Conservation (phyloP, 2,888 invertebrate species). For the Tinea semifulvella region DNA sequence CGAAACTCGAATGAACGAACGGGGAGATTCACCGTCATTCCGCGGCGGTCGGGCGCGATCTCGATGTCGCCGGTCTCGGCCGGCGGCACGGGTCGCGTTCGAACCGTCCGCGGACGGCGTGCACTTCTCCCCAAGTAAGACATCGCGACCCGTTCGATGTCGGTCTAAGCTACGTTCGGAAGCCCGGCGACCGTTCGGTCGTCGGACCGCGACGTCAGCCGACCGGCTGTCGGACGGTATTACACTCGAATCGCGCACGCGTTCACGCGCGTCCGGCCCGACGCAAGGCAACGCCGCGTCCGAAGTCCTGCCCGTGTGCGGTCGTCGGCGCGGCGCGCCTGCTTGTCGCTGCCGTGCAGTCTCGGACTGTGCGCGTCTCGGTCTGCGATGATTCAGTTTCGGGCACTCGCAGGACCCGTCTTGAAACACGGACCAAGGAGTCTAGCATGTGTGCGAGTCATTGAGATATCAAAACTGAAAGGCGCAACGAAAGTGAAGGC, state of each 20-base stretch:
- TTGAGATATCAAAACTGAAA: conserved; percentile 66
- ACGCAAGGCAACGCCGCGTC: conserved; percentile 29
- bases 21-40: conserved; percentile 43
- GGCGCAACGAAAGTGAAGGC: conserved; percentile 74
- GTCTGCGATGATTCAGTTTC: conserved; percentile 40
- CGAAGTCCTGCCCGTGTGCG: conserved; percentile 32
- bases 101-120: conserved; percentile 30
- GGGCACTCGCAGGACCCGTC: conserved; percentile 72
- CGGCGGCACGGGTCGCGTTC: conserved; percentile 27
- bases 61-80: conserved; percentile 19
- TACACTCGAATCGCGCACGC: conserved; percentile 26
- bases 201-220: conserved; percentile 23
- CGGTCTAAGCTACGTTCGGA: conserved; percentile 40
- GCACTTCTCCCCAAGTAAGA: conserved; percentile 51
- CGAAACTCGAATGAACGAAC: conserved; percentile 62
- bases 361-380: conserved; percentile 36
- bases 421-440: conserved; percentile 83
- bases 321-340: conserved; percentile 28
- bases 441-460: conserved; percentile 77
- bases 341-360: conserved; percentile 27
- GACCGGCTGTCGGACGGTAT: conserved; percentile 24
- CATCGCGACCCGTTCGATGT: conserved; percentile 63
- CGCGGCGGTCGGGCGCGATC: conserved; percentile 25
- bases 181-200: conserved; percentile 23
- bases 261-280: conserved; percentile 32